Base-by-base conservation (phyloP, 2,888 invertebrate species). In the Coecobrya sp. region DNA sequence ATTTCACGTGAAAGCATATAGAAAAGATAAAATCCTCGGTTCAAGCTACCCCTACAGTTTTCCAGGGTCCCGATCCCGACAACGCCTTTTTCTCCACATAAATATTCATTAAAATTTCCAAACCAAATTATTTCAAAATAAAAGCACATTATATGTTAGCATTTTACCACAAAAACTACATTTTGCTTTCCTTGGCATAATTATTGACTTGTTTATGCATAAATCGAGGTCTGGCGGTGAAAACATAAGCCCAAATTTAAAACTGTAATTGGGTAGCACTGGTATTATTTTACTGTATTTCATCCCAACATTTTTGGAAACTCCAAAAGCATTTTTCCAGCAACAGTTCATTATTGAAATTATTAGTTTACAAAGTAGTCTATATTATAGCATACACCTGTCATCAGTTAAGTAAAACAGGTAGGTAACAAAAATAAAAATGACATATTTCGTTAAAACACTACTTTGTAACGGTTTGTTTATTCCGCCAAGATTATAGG, bases 381-480 rank as follows among this genome's bases (percentile, higher is more conserved):
- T 59, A 22, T 36, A 52, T 79, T 49, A 25, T 25, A 49, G 25
- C 42, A 62, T 59, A 62, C 36, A 62, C 62, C 62, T 82, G 82
- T 82, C 82, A 82, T 82, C 82, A 82, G 30, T 59, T 82, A 82
- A 59, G 42, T 52, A 55, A 79, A 79, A 79, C 79, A 79, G 55
- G 79, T 55, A 30, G 22, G 22, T 11, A 82, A 62, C 52, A 82
- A 62, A 36, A 42, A 36, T 16, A 59, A 82, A 79, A 82, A 82
- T 82, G 30, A 42, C 62, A 62, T 62, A 82, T 82, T 82, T 82
- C 22, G 42, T 19, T 62, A 62, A 82, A 76, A 82, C 19, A 82
- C 59, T 82, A 82, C 82, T 62, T 82, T 82, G 82, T 82, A 62
- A 82, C 62, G 59, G 82, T 82, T 82, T 59, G 62, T 82, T 82